Base-by-base conservation (phyloP, 2,888 invertebrate genomes). In the Ariolimax columbianus region DNA sequence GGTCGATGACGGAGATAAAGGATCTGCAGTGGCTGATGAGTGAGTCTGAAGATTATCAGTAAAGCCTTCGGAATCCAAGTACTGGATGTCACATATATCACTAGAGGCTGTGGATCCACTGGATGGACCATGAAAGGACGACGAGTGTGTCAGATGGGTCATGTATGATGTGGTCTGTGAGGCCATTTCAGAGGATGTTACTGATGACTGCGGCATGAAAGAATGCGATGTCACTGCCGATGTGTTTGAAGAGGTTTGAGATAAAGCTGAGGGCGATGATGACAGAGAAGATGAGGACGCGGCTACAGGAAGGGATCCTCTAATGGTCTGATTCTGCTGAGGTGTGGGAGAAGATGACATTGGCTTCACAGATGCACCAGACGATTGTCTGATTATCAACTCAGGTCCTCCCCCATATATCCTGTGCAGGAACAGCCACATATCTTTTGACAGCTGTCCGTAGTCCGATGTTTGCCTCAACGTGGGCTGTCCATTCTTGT, bases 341-440 rank as follows among this genome's bases (percentile, higher is more conserved):
- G 82, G 82, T 26, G 83, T 68, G 23, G 84, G 36, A 11, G 84
- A 59, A 11, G 86, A 73, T 7, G 85, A 63, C n/a, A 78, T 80
- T 30, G 85, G 80, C 43, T 87, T 85, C 33, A 85, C 81, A 33
- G 85, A 79, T 17, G 66, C 68, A 4, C 84, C 79, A 9, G 84
- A 30, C 23, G 86, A 83, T 86, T 92, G 91, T 43, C 90, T 88
- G 23, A 90, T 86, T 33, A 95, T 93, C 70, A 97, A 95, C 92
- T 97, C 97, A 0, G 98, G 98, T 0, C 98, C 98, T 0, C 98
- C 98, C 19, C 97, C 97, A 93, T 98, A 98, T 82, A 97, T 97
- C 87, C 95, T 95, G 82, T 96, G 95, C 93, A 98, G 96, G 95
- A 97, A 98, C 89, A 96, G 95, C 98, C 98, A 98, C 84, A 97